Evolutionary conservation across 1,140 invertebrate species (phyloP), one percentile per base, ranked within the genome.

Genomic region (Sitophilus oryzae): DNA sequence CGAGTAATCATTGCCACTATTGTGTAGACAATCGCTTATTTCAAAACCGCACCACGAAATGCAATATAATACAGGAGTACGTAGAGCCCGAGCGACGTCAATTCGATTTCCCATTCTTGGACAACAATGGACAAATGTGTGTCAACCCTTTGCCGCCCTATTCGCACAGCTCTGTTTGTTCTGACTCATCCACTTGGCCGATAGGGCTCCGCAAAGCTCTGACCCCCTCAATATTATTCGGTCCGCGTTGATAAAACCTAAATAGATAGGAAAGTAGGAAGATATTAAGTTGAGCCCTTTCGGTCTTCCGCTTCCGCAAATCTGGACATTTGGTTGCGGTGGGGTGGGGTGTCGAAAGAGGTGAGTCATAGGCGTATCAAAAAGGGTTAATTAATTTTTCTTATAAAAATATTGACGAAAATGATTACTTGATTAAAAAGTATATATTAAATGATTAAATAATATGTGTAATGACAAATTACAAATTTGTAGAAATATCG

Each of bases 251-350:
- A 10, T 35, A 21, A 11, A 19, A 36, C 37, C 45, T 56, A 57
- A 52, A 60, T 57, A 56, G 46, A 30, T 52, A 34, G 22, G 40
- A 56, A 61, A 61, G 19, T 53, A 52, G 60, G 60, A 61, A 61
- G 56, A 58, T 61, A 61, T 61, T 61, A 46, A 61, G 53, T 54
- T 43, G 38, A 44, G 18, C 41, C 34, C 20, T 47, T 55, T 41
- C 44, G 59, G 56, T 56, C 60, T 62, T 62, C 60, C 60, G 60
- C 57, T 62, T 62, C 60, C 60, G 60, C 60, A 62, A 62, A 62
- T 59, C 59, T 61, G 56, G 52, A 61, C 56, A 52, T 58, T 52
- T 88, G 1, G 90, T 94, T 66, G 82, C 83, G 0, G 83, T 86
- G 16, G 76, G 77, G 46, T 79, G 1, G 77, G 77, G 16, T 64